A percentile compares a stretch with the other conserved stretches of the same genome.
These are phyloP conservation scores for Brachionus rubens DNA, from an alignment of 1,140 invertebrate species.

Conservation along the genomic window DNA sequence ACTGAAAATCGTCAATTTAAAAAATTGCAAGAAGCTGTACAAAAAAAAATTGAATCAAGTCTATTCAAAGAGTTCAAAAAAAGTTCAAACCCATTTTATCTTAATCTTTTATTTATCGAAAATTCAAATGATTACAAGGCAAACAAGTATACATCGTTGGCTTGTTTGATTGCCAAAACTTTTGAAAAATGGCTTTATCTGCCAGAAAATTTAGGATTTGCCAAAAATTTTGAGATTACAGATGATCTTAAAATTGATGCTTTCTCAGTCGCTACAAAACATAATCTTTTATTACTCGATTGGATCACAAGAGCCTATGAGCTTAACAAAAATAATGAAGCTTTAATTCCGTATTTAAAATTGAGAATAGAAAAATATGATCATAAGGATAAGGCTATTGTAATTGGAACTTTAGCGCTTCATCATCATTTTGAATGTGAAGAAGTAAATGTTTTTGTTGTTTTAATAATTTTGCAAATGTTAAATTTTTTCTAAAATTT, in stretches of 20 bases:
- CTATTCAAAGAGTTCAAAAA: slow-evolving; percentile 7
- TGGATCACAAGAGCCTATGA: slow-evolving; percentile 51
- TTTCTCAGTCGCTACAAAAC: slow-evolving; percentile 50
- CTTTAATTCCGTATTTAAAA: slow-evolving; percentile 50
- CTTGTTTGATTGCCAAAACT: slow-evolving; percentile 52
- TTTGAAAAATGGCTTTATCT: slow-evolving; percentile 51
- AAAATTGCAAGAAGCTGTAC: slow-evolving; percentile 24
- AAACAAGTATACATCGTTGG: slow-evolving; percentile 51
- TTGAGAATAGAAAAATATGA: slow-evolving; percentile 50
- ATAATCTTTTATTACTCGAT: slow-evolving; percentile 52
- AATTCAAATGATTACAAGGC: slow-evolving; percentile 49
- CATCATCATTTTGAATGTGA: slow-evolving; percentile 67
- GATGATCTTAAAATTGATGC: slow-evolving; percentile 49
- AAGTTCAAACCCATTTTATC: slow-evolving; percentile 50
- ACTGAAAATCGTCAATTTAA: slow-evolving; percentile 14
- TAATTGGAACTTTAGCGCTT: slow-evolving; percentile 64
- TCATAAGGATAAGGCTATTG: slow-evolving; percentile 51
- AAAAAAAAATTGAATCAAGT: slow-evolving; percentile 41
- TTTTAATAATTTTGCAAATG: slow-evolving; percentile 2
- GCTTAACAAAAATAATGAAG: slow-evolving; percentile 51
- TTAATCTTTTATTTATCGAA: slow-evolving; percentile 50
- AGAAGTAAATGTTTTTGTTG: slow-evolving; percentile 55
- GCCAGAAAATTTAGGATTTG: slow-evolving; percentile 18
- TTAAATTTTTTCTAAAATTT: slow-evolving; percentile 15
- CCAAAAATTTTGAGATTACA: slow-evolving; percentile 42